Conservation (phyloP, 1,140 invertebrate genomes). For the Leptopilina clavipes region DNA sequence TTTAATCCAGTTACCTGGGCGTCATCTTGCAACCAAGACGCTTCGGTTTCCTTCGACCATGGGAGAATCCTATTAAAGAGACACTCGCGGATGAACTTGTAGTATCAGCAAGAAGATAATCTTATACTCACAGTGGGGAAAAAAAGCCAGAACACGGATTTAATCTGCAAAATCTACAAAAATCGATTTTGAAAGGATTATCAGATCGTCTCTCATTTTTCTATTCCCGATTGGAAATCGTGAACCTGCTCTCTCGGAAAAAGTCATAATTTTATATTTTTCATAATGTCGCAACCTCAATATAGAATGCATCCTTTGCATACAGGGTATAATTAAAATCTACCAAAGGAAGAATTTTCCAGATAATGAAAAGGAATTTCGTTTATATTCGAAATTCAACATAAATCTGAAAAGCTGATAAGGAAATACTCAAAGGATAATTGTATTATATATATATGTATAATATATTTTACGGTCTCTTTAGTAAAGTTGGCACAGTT, state of each 20-base stretch:
- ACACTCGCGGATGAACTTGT: constrained; percentile 47
- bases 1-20: constrained; percentile 56
- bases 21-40: constrained; percentile 47
- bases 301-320: no score
- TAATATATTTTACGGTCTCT: constrained; percentile 9
- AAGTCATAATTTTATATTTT: no score
- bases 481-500: constrained; percentile 7
- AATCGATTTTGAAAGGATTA: background rate
- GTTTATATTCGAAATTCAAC: background rate
- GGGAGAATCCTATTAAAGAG: constrained; percentile 55
- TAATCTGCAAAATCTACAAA: constrained; percentile 14
- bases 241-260: background rate
- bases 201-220: background rate
- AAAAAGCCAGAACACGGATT: background rate
- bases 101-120: constrained; percentile 31
- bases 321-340: no score
- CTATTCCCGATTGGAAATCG: background rate
- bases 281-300: no score
- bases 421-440: background rate
- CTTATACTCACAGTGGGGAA: background rate
- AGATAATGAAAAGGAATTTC: background rate
- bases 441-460: background rate
- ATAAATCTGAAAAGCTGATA: constrained; percentile 7
- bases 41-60: constrained; percentile 50
- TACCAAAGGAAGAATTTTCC: background rate